Base-by-base conservation (phyloP, 2,797 vertebrate genomes). In the Anisognathus igniventris region DNA sequence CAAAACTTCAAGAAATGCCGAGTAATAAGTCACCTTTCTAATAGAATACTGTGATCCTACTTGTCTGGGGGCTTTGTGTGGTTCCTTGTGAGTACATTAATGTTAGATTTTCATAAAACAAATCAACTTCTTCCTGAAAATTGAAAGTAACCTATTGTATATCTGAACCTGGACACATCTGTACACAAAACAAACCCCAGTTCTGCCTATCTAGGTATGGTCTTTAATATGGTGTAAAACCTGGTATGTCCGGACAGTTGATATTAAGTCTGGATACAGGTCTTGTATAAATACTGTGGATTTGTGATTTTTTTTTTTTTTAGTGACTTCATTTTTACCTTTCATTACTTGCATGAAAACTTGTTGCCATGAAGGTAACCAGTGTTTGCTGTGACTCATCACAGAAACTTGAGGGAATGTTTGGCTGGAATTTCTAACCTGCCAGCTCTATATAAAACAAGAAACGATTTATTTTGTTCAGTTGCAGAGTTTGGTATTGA, bases 351-450 rank as follows among this genome's bases (percentile, higher is more conserved):
- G 18, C 4, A 5, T 37, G 10, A 33, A 33, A 18, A 35, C 24
- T 30, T 66, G 42, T 75, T 93, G 75, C 50, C 17, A 1, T 68
- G 78, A 90, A 80, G 76, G 42, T 51, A 66, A 40, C 28, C 30
- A 6, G 12, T 65, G 75, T 83, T 80, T 87, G 75, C 5, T 33
- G 7, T 95, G 88, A 91, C 47, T 92, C 71, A 58, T 61, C 12
- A 8, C 8, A 71, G 75, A 78, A 86, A 68, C 22, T 33, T 72
- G 74, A 73, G 58, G 68, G 80, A 85, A 56, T 25, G 16, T 48
- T 88, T 91, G 70, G 62, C 66, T 91, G 79, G 33, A 82, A 65
- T 80, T 74, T 54, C 68, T 50, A 56, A 85, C n/a, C 30, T 74
- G 44, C 42, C 65, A 81, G 44, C 30, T 73, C 65, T 58, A 17